phyloP scores from a whole-genome alignment of 2,888 invertebrate species.

The Ecliptopera silaceata region DNA sequence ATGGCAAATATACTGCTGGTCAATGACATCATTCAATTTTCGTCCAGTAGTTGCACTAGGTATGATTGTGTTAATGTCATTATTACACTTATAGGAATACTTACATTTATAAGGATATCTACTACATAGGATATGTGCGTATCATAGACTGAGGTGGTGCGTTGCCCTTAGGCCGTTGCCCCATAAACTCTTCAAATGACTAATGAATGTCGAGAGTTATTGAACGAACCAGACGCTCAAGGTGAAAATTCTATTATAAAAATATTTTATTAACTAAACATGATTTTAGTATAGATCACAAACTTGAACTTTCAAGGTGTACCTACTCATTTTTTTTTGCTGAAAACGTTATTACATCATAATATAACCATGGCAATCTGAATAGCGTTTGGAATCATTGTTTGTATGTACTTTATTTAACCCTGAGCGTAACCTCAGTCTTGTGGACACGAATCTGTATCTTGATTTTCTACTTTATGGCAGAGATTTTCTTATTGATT shows the following conservation, averaged over 20 bases:
- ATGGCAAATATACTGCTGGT: too few relatives aligned
- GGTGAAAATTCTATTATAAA: constrained; percentile 15
- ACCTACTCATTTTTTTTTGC: neutral
- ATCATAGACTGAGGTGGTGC: constrained; percentile 2
- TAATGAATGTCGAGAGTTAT: constrained; percentile 22
- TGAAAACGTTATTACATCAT: neutral
- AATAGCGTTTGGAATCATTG: too few relatives aligned
- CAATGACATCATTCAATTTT: too few relatives aligned
- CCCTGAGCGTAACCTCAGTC: too few relatives aligned
- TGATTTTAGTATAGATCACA: neutral
- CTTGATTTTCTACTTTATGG: too few relatives aligned
- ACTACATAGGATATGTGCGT: neutral
- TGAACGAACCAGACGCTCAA: constrained; percentile 13
- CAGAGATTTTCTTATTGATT: too few relatives aligned
- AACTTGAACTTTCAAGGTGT: neutral
- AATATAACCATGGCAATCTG: neutral
- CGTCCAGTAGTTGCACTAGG: too few relatives aligned
- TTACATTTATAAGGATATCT: neutral
- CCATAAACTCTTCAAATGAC: constrained; percentile 16
- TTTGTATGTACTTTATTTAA: too few relatives aligned
- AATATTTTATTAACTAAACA: neutral
- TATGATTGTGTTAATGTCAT: too few relatives aligned
- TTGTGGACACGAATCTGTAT: too few relatives aligned
- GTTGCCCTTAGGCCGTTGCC: constrained; percentile 24
- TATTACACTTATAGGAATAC: too few relatives aligned